Evolutionary conservation across 2,113 vertebrate genomes (phyloP).

Genomic region (Melanerpes formicivorus): DNA sequence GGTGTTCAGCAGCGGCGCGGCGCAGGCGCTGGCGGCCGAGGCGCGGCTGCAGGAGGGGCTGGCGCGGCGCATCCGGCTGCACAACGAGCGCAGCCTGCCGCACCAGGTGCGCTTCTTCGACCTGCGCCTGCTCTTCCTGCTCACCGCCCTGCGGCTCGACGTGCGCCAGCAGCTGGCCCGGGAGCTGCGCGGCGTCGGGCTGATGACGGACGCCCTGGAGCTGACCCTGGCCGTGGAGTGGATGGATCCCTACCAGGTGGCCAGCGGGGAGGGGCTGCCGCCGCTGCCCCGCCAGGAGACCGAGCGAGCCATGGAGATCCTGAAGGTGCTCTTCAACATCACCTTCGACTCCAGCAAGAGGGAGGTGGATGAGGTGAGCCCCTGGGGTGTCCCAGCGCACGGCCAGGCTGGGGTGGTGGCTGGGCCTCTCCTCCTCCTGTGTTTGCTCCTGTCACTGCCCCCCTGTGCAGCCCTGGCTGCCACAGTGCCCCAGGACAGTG

Average conservation of each 20-base stretch:
- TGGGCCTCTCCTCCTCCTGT: neutral
- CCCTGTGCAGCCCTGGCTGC: accelerated
- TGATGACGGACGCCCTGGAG: conserved; percentile 84
- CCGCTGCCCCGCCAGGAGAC: conserved; percentile 84
- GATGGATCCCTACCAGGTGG: conserved; percentile 80
- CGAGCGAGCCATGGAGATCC: conserved; percentile 90
- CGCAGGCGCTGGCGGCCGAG: conserved; percentile 81
- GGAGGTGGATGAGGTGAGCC: conserved; percentile 87
- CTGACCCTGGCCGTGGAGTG: conserved; percentile 81
- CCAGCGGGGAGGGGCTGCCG: conserved; percentile 13
- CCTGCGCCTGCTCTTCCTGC: conserved; percentile 88
- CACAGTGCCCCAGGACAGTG: too few relatives aligned
- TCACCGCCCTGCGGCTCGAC: conserved; percentile 87
- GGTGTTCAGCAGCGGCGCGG: conserved; percentile 84
- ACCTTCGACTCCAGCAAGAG: conserved; percentile 85
- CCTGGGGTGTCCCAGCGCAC: accelerated
- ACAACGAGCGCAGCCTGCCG: conserved; percentile 76
- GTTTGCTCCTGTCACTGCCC: accelerated
- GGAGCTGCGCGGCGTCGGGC: conserved; percentile 84
- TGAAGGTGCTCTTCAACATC: conserved; percentile 95
- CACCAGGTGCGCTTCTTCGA: conserved; percentile 91
- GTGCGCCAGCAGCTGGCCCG: conserved; percentile 83
- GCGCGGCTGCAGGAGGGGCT: conserved; percentile 83
- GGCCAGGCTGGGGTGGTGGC: accelerated
- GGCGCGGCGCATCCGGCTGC: conserved; percentile 82